Conservation (phyloP, 2,888 invertebrate species). For the Gastracanthus pulcherrimus region DNA sequence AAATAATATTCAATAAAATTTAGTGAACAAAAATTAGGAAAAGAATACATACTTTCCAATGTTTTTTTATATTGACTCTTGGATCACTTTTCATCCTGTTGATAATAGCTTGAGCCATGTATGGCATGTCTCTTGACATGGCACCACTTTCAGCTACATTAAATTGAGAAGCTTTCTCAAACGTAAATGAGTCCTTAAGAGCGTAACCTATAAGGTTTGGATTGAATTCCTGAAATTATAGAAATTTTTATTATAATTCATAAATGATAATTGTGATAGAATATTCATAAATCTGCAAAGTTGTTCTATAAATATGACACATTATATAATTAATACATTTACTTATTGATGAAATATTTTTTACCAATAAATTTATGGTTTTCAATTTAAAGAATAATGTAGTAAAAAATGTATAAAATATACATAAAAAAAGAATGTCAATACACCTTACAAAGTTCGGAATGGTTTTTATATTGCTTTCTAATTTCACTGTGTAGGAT, state of each 20-base stretch:
- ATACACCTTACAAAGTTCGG: too few species aligned
- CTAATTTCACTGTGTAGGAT: too few species aligned
- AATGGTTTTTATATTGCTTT: too few species aligned
- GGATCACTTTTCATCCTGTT: conserved; percentile 79
- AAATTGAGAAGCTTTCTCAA: conserved; percentile 78
- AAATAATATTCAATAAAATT: background rate
- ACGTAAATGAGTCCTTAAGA: conserved; percentile 78
- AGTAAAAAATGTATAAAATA: too few species aligned
- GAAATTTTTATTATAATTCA: background rate
- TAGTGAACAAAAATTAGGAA: background rate
- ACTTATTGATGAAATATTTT: too few species aligned
- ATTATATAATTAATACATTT: too few species aligned
- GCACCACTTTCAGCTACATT: conserved; percentile 82
- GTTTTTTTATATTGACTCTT: conserved; percentile 79
- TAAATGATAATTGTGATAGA: background rate
- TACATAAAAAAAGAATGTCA: background rate
- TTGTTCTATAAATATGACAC: background rate
- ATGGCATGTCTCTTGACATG: conserved; percentile 80
- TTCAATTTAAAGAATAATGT: too few species aligned
- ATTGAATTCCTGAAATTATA: conserved; percentile 79
- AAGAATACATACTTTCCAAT: conserved; percentile 81
- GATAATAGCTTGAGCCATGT: conserved; percentile 80
- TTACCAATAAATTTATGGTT: too few species aligned
- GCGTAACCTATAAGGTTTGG: conserved; percentile 83
- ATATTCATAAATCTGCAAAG: too few species aligned